Base-by-base conservation (phyloP, 1,140 invertebrate species). In the Phenacoccus solenopsis region DNA sequence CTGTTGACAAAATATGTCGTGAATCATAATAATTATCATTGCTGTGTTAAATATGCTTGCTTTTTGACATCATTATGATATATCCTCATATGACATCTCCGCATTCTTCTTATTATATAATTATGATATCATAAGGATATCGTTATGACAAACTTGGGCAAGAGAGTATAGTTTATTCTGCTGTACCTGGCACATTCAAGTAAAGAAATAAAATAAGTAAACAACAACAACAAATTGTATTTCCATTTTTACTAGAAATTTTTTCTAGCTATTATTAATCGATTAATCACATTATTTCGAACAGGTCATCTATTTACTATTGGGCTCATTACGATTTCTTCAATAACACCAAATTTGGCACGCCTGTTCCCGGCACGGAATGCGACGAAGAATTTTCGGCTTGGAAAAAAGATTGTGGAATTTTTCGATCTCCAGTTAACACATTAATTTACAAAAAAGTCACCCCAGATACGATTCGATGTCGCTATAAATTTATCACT, bases 301-400 rank as follows among this genome's bases (percentile, higher is more conserved):
- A 73, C 77, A 84, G 85, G 2, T 88, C 86, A 21, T 93, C 91
- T 0, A 79, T 94, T 0, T 93, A 94, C 76, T 94, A 93, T 76
- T 93, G 91, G 91, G 90, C 90, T 0, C 90, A 93, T 77, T 94
- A 93, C 74, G 91, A 94, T 75, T 94, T 94, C 79, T 94, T 93
- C 79, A 94, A 94, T 77, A 91, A 91, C 71, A 93, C 89, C 0
- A 85, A 87, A 28, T 90, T 89, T 71, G 91, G 91, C 0, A 88
- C 90, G 69, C 86, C 89, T 0, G 86, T 93, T 0, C 82, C 84
- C 0, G 87, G 86, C 24, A 93, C 89, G 0, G 84, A 87, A 9
- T 94, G 92, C 78, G 91, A 94, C 75, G 91, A 94, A 77, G 84
- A 88, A 0, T 92, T 93, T 75, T 84, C 87, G 3, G 88, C 89